Conservation (phyloP, 35 echinoderm and acorn worm species). For the Anneissia japonica region DNA sequence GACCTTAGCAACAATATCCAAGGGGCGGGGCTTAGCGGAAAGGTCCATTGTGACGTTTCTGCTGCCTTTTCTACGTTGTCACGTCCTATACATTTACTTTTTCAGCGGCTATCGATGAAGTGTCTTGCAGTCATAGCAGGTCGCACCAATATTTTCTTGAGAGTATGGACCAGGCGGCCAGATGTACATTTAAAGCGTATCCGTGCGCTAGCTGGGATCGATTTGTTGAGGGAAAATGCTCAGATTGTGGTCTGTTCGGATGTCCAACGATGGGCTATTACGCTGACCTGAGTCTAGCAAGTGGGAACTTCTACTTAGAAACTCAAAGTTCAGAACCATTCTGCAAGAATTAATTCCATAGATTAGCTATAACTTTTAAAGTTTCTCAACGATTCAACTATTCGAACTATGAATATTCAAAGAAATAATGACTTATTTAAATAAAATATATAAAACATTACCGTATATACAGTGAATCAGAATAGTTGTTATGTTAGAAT, state of each 20-base stretch:
- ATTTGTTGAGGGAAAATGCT: conserved; percentile 43
- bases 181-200: conserved; percentile 35
- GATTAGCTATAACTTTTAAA: too few species aligned
- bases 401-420: too few species aligned
- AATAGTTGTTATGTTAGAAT: too few species aligned
- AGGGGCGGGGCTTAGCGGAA: too few species aligned
- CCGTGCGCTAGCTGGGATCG: conserved; percentile 52
- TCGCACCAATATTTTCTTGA: conserved; percentile 42
- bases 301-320: conserved; percentile 43
- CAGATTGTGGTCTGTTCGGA: conserved; percentile 10
- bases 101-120: not conserved
- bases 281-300: conserved; percentile 50
- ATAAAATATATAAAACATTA: too few species aligned
- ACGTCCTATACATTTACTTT: not conserved
- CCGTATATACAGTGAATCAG: too few species aligned
- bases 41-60: too few species aligned
- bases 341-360: too few species aligned
- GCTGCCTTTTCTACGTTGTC: too few species aligned
- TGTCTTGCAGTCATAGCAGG: conserved; percentile 42
- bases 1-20: too few species aligned
- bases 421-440: too few species aligned
- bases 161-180: conserved; percentile 19
- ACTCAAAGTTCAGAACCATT: conserved; percentile 35
- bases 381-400: too few species aligned
- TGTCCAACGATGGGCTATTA: conserved; percentile 78